A percentile compares a stretch with the other conserved stretches of the same genome.
phyloP scores from a whole-genome alignment of 2,113 vertebrate species.

The Athene cunicularia region DNA sequence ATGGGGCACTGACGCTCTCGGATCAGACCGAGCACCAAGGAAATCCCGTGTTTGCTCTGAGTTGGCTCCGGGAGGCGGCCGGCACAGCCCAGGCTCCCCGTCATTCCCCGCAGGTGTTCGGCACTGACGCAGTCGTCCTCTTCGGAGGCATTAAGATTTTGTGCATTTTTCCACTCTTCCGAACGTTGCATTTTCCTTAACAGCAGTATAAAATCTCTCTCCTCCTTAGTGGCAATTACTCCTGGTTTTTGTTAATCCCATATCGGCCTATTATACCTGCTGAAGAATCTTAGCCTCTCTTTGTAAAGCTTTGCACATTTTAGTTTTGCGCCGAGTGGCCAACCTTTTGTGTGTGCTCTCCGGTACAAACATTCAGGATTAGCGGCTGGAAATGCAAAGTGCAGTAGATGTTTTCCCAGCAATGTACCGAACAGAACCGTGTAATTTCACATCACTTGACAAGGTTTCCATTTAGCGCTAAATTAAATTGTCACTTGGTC shows the following conservation, averaged over 20 bases:
- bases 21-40: rapidly evolving
- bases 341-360: not conserved
- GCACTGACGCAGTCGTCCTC: not conserved
- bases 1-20: rapidly evolving
- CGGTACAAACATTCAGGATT: not conserved
- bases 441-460: not conserved
- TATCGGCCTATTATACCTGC: not conserved
- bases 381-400: not conserved
- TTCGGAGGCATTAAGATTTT: not conserved
- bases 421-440: not conserved
- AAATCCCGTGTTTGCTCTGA: not conserved
- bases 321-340: not conserved
- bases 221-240: not conserved
- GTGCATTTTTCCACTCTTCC: not conserved
- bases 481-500: not conserved
- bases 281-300: not conserved
- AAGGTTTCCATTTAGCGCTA: not conserved
- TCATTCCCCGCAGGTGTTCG: rapidly evolving
- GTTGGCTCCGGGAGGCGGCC: not conserved
- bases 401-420: not conserved
- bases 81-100: rapidly evolving
- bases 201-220: not conserved
- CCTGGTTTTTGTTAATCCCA: not conserved
- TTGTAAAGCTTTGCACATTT: not conserved
- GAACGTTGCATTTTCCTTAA: not conserved